Percentiles rank a stretch among this genome's conserved stretches.
These are phyloP conservation scores for Pachydiplax longipennis DNA, from an alignment of 2,888 invertebrate genomes.

Conservation along the genomic window DNA sequence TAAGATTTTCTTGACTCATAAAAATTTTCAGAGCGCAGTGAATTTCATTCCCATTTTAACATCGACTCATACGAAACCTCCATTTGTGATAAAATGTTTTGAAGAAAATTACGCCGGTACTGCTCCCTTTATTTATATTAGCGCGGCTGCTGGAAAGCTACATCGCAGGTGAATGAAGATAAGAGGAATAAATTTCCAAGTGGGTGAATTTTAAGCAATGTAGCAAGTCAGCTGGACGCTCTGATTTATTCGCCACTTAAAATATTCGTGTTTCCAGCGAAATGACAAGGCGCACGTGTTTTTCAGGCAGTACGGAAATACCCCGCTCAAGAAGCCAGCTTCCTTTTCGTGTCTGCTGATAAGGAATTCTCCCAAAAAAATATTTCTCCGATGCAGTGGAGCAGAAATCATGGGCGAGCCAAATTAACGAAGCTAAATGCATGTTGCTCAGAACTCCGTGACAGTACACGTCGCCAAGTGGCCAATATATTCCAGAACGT, in stretches of 20 bases:
- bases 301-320: background rate
- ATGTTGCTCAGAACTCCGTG: background rate
- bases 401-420: background rate
- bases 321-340: background rate
- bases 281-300: background rate
- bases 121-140: too few relatives aligned
- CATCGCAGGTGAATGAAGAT: background rate
- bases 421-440: background rate
- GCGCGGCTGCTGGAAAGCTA: background rate
- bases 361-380: background rate
- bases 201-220: background rate
- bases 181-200: background rate
- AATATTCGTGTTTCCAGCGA: background rate
- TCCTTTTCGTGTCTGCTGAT: background rate
- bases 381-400: background rate
- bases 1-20: too few relatives aligned
- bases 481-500: background rate
- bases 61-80: too few relatives aligned
- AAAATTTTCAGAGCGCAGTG: too few relatives aligned
- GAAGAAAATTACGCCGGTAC: too few relatives aligned
- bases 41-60: too few relatives aligned
- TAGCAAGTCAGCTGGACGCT: background rate
- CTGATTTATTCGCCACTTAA: background rate
- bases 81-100: too few relatives aligned
- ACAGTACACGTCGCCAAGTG: background rate